phyloP scores from a whole-genome alignment of 2,113 vertebrate genomes.

The Notothenia rossii region DNA sequence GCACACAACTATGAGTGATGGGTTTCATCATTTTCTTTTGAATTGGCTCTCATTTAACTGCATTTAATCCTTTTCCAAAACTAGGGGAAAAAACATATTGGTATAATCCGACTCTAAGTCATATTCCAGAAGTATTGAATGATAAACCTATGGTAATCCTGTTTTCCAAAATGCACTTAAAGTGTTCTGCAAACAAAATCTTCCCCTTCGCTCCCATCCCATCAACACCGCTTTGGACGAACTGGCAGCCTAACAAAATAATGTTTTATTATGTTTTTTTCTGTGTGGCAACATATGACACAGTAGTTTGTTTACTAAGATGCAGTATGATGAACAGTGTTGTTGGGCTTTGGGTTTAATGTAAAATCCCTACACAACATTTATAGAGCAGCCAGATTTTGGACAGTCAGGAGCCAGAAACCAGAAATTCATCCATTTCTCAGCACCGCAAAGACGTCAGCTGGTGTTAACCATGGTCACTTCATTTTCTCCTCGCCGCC shows the following conservation, averaged over 20 bases:
- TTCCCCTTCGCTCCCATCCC: constrained; percentile 10
- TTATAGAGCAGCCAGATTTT: constrained; percentile 18
- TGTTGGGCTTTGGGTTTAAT: constrained; percentile 1
- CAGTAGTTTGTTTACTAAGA: constrained; percentile 16
- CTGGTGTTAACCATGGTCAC: constrained; percentile 36
- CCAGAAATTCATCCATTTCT: constrained; percentile 41
- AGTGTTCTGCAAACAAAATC: constrained; percentile 28
- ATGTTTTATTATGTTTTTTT: not conserved
- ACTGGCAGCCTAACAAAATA: not conserved
- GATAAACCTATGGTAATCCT: constrained; percentile 43
- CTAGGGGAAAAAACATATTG: not conserved
- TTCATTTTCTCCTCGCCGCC: constrained; percentile 43
- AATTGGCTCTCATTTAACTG: constrained; percentile 8
- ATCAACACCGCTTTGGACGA: not conserved
- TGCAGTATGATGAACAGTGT: not conserved
- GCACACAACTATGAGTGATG: not conserved
- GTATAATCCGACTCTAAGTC: constrained; percentile 10
- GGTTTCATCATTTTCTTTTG: constrained; percentile 4
- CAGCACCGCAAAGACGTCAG: constrained; percentile 37
- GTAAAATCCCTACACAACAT: constrained; percentile 8
- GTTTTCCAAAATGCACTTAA: constrained; percentile 38
- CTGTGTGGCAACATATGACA: not conserved
- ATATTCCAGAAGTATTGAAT: constrained; percentile 35
- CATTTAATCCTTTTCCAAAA: constrained; percentile 21
- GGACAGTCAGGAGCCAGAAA: constrained; percentile 23